Evolutionary conservation across 2,797 vertebrate genomes (phyloP).

Genomic region (Amblyraja radiata): DNA sequence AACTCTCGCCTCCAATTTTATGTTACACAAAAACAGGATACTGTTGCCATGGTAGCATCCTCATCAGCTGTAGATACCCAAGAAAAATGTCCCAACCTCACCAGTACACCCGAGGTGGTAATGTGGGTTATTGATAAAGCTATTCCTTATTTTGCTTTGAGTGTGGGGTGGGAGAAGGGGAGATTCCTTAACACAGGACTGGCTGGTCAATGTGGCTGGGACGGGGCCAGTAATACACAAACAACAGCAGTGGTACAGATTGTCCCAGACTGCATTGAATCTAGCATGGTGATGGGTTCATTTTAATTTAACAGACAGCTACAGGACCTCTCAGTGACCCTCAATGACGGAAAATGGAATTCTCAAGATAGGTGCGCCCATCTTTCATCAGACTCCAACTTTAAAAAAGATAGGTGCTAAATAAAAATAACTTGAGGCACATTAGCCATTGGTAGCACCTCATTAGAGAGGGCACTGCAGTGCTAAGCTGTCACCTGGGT

Average conservation of each 20-base stretch:
- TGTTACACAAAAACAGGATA: slow-evolving; percentile 22
- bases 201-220: neutral
- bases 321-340: neutral
- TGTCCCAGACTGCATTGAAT: neutral
- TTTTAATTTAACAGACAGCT: neutral
- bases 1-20: neutral
- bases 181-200: neutral
- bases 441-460: neutral
- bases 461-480: neutral
- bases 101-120: neutral
- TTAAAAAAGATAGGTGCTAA: neutral
- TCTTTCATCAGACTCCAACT: neutral
- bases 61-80: slow-evolving; percentile 20
- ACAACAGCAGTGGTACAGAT: neutral
- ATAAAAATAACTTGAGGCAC: too few species aligned
- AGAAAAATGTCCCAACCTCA: slow-evolving; percentile 3
- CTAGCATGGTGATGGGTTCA: neutral
- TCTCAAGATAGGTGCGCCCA: neutral
- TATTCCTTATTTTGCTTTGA: neutral
- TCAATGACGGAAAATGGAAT: neutral
- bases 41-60: neutral
- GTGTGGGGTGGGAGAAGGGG: neutral
- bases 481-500: neutral
- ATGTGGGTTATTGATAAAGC: slow-evolving; percentile 16
- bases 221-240: neutral